Evolutionary conservation across 2,888 invertebrate species (phyloP).

Genomic region (Apamea epomidion): DNA sequence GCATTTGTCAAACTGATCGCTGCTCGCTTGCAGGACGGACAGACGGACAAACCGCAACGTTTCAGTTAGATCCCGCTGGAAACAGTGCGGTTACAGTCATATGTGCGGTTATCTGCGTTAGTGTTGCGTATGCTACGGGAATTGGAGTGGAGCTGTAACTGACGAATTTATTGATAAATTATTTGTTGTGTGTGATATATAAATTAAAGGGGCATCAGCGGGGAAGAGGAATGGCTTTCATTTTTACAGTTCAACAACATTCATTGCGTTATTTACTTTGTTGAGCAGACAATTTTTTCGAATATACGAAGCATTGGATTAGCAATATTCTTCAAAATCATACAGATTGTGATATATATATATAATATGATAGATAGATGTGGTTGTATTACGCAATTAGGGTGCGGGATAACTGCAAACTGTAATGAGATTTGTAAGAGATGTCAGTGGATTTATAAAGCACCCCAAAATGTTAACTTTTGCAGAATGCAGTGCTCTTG

Average conservation of each 20-base stretch:
- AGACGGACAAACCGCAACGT: conserved; percentile 69
- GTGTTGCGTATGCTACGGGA: conserved; percentile 22
- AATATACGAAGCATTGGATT: too few relatives aligned
- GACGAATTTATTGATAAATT: conserved; percentile 29
- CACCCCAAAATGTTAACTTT: background rate
- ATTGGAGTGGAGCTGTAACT: conserved; percentile 15
- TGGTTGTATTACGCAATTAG: too few relatives aligned
- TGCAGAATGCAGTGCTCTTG: background rate
- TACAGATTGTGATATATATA: too few relatives aligned
- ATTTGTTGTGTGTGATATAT: conserved; percentile 7
- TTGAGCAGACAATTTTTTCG: too few relatives aligned
- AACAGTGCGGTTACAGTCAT: conserved; percentile 65
- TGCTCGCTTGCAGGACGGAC: conserved; percentile 53
- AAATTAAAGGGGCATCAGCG: background rate
- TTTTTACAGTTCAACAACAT: too few relatives aligned
- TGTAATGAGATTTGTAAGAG: background rate
- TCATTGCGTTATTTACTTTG: too few relatives aligned
- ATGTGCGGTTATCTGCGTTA: conserved; percentile 59
- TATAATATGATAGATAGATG: too few relatives aligned
- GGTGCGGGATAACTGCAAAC: background rate
- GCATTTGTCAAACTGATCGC: conserved; percentile 69
- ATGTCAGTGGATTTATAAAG: background rate
- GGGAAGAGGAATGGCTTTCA: too few relatives aligned
- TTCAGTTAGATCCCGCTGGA: conserved; percentile 71
- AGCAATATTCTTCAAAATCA: too few relatives aligned